Conservation (phyloP, 2,797 vertebrate species). For the Notolepis coatsorum region DNA sequence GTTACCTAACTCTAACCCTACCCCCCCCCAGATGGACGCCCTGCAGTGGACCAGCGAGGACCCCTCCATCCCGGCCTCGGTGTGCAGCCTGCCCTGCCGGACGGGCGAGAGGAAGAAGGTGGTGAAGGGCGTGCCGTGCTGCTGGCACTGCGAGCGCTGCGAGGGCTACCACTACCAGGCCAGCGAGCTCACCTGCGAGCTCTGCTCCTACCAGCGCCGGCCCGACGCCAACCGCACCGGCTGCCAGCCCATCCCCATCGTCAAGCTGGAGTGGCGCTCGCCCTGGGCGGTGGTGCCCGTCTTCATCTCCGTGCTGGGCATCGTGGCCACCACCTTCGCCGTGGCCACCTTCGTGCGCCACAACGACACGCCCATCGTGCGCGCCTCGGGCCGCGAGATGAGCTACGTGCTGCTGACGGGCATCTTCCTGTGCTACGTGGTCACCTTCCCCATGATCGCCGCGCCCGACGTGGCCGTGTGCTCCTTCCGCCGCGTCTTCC, state of each 20-base stretch:
- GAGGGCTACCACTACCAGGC: slow-evolving; percentile 93
- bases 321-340: slow-evolving; percentile 91
- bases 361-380: slow-evolving; percentile 93
- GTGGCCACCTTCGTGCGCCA: slow-evolving; percentile 90
- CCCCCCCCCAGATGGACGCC: slow-evolving; percentile 83
- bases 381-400: slow-evolving; percentile 93
- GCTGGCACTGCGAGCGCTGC: slow-evolving; percentile 97
- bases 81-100: slow-evolving; percentile 93
- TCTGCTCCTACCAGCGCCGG: slow-evolving; percentile 90
- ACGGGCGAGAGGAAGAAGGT: slow-evolving; percentile 94
- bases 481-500: slow-evolving; percentile 91
- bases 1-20: no score
- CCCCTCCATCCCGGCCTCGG: slow-evolving; percentile 82
- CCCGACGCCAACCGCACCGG: slow-evolving; percentile 90
- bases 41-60: slow-evolving; percentile 89
- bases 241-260: slow-evolving; percentile 92
- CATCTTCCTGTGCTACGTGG: slow-evolving; percentile 95
- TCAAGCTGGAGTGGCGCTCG: slow-evolving; percentile 95
- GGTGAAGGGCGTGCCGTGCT: slow-evolving; percentile 94
- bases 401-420: slow-evolving; percentile 95
- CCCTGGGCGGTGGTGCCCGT: slow-evolving; percentile 93
- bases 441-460: slow-evolving; percentile 96
- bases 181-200: slow-evolving; percentile 90
- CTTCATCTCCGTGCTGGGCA: slow-evolving; percentile 92
- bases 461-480: slow-evolving; percentile 88